Base-by-base conservation (phyloP, 2,888 invertebrate species). In the Dyspetes luteomarginatus region DNA sequence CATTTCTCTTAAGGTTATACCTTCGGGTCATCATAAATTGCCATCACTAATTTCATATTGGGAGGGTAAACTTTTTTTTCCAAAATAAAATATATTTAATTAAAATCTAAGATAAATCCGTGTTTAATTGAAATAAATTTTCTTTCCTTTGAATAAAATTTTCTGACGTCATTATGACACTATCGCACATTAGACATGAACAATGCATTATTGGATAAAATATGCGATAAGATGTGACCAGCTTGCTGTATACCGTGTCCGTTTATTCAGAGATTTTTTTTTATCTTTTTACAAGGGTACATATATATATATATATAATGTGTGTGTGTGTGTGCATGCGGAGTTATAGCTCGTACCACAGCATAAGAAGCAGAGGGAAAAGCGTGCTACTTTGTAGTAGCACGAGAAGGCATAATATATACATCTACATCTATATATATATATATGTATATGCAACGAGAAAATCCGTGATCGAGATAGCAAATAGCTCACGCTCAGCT, bases 401-500 rank as follows among this genome's bases (percentile, higher is more conserved):
- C n/a, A n/a, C n/a, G n/a, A n/a, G n/a, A n/a, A n/a, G n/a, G n/a
- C n/a, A n/a, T n/a, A n/a, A n/a, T n/a, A n/a, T n/a, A 48, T 43
- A 71, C 28, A 56, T 26, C 28, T 45, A 45, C 45, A 12, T 36
- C 1, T 64, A 17, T n/a, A 41, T 45, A 64, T 58, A 55, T 60
- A 41, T 22, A 17, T 60, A 48, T 48, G 17, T 45, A 45, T 17
- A 45, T 62, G 15, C 12, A 62, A 12, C 48, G 52, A 67, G 72
- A 72, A 78, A 78, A 72, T 72, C 58, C 43, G 72, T 60, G 78
- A 78, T 78, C 72, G 78, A 65, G 78, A 78, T 72, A 78, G 72
- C 64, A 58, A 72, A 41, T 62, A 41, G 45, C 58, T 71, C 60
- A 30, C 48, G 19, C 69, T 77, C 60, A 17, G 52, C 55, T 52